Evolutionary conservation across 1,140 invertebrate genomes (phyloP).

Genomic region (Drosophila chauvacae): DNA sequence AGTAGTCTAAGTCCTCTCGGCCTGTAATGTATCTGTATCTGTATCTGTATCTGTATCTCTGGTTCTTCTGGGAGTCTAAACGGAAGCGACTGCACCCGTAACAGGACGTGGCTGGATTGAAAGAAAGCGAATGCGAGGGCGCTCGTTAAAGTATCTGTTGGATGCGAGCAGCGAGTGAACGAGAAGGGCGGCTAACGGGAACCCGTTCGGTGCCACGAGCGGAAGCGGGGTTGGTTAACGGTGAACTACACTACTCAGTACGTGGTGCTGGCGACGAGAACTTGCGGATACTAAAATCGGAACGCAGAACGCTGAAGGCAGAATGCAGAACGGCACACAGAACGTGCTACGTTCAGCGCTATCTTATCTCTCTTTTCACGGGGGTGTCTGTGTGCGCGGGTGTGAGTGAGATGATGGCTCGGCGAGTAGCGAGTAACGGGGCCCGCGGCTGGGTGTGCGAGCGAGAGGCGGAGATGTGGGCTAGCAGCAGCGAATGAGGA

Average conservation of each 20-base stretch:
- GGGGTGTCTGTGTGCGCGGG: conserved; percentile 18
- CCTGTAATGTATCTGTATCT: conserved; percentile 30
- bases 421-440: conserved; percentile 61
- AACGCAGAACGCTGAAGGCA: conserved; percentile 28
- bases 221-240: conserved; percentile 35
- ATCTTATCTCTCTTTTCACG: conserved; percentile 65
- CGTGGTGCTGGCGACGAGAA: conserved; percentile 44
- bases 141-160: conserved; percentile 80
- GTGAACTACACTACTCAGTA: conserved; percentile 25
- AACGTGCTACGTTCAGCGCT: conserved; percentile 30
- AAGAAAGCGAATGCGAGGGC: conserved; percentile 81
- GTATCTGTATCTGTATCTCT: conserved; percentile 31
- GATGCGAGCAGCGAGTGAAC: conserved; percentile 42
- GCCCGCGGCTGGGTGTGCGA: conserved; percentile 10
- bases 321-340: conserved; percentile 30
- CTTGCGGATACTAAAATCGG: conserved; percentile 37
- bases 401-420: conserved; percentile 43
- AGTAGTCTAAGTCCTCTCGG: conserved; percentile 60
- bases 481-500: conserved; percentile 17
- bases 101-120: conserved; percentile 84
- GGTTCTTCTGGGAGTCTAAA: conserved; percentile 47
- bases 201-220: conserved; percentile 5
- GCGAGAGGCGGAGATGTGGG: conserved; percentile 40
- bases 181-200: conserved; percentile 39
- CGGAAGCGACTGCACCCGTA: conserved; percentile 82